Evolutionary conservation across 1,140 invertebrate species (phyloP), one percentile per base, ranked within the genome.

Genomic region (Drosophila pandora): DNA sequence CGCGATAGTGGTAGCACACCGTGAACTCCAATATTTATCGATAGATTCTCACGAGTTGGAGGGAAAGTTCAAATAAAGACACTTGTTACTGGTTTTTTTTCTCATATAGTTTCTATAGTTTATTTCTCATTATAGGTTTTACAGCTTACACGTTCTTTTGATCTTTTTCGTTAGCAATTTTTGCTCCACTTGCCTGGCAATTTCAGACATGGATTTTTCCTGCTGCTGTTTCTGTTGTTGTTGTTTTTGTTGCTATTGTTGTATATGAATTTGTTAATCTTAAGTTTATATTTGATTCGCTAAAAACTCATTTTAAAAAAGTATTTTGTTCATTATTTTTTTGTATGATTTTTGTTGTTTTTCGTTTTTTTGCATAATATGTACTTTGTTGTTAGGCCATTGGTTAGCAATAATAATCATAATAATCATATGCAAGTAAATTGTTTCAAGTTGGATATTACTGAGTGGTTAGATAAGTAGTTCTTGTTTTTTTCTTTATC

Each of bases 251-350:
- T 43, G 61, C 56, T 59, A 65, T 53, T 69, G 43, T 34, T 30
- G 56, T 75, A 74, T 78, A 83, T 65, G 75, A 83, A 83, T 83
- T 76, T 68, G 22, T 76, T 79, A 84, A 65, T 74, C 80, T 79
- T 83, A 84, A 68, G 37, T 76, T 84, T 61, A 84, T 79, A 71
- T 83, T 73, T 67, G 80, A 83, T 83, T 83, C 62, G 80, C 80
- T 83, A 83, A 83, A 82, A 84, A 83, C 67, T 83, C 79, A 84
- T 79, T 70, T 84, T 76, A 79, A 79, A 82, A 82, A 83, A 73
- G 69, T 82, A 83, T 57, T 68, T 62, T 75, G 68, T 71, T 12
- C 10, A 49, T 79, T 63, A 2, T 48, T 50, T 4, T 60, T 63
- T 61, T 49, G 0, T 37, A 37, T 4, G 3, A n/a, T 56, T 53